phyloP scores from a whole-genome alignment of 2,797 vertebrate genomes.

The Momotus momota region DNA sequence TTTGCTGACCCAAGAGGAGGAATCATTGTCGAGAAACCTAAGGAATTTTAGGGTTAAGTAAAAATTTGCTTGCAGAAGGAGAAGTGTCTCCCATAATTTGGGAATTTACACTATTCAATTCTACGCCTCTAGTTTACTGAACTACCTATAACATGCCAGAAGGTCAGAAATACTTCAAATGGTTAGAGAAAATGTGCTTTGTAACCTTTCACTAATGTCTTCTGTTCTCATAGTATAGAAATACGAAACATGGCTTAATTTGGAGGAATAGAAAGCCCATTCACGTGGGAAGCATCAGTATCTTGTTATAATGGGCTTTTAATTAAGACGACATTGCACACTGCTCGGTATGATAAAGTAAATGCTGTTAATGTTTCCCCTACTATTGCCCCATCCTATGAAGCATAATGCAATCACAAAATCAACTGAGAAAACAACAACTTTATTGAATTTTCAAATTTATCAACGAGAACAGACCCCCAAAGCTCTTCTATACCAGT shows the following conservation, averaged over 20 bases:
- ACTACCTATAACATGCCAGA: background rate
- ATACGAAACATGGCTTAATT: slow-evolving; percentile 23
- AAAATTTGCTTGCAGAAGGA: background rate
- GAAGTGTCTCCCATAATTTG: background rate
- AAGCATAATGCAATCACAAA: slow-evolving; percentile 15
- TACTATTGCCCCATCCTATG: background rate
- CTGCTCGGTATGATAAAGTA: slow-evolving; percentile 28
- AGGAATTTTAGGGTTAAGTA: background rate
- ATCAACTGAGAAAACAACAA: slow-evolving; percentile 1
- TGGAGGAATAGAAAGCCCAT: slow-evolving; percentile 22
- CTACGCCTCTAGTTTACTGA: background rate
- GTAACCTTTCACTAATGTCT: background rate
- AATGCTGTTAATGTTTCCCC: slow-evolving; percentile 11
- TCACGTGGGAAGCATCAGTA: slow-evolving; percentile 46
- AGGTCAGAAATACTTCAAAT: background rate
- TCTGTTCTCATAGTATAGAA: background rate
- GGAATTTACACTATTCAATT: background rate
- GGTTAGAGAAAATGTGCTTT: background rate
- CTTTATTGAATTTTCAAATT: slow-evolving; percentile 14
- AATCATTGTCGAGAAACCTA: background rate
- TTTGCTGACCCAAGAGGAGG: background rate
- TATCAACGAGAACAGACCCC: slow-evolving; percentile 15
- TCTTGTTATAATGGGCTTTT: slow-evolving; percentile 47
- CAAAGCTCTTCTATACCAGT: slow-evolving; percentile 5
- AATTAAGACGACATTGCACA: slow-evolving; percentile 47